phyloP scores from a whole-genome alignment of 92 coral and sea anemone genomes.

The Porites rus region DNA sequence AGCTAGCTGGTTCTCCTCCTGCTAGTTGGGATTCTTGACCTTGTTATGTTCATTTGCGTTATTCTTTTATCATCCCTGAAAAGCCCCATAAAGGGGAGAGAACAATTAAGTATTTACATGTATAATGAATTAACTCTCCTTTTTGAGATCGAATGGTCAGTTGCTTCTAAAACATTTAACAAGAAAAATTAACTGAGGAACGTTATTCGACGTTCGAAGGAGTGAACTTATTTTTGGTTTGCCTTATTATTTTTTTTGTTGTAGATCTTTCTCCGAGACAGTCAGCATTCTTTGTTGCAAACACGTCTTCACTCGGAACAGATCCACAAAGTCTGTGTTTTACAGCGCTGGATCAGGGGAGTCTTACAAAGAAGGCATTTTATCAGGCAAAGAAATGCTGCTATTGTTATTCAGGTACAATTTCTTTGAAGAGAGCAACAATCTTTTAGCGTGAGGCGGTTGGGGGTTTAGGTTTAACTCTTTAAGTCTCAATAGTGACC shows the following conservation, averaged over 20 bases:
- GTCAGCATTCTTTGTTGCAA: conserved; percentile 84
- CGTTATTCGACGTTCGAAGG: background rate
- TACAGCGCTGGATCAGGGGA: conserved; percentile 94
- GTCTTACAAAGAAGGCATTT: conserved; percentile 83
- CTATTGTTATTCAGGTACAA: conserved; percentile 79
- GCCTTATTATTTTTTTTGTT: background rate
- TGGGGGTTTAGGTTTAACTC: no score
- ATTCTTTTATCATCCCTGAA: no score
- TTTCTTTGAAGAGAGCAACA: no score
- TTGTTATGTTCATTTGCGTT: no score
- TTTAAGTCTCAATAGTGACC: no score
- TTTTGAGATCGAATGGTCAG: no score
- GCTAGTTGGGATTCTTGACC: no score
- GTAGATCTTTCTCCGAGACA: conserved; percentile 96
- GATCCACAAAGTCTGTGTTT: conserved; percentile 74
- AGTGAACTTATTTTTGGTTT: background rate
- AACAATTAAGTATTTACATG: no score
- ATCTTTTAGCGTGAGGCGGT: no score
- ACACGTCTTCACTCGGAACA: conserved; percentile 81
- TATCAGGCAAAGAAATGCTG: conserved; percentile 89
- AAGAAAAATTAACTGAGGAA: background rate
- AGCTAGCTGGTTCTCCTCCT: no score
- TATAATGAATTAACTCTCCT: no score
- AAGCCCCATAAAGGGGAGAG: no score
- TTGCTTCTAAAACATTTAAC: background rate